Evolutionary conservation across 2,113 vertebrate species (phyloP).

Genomic region (Urocitellus parryii): DNA sequence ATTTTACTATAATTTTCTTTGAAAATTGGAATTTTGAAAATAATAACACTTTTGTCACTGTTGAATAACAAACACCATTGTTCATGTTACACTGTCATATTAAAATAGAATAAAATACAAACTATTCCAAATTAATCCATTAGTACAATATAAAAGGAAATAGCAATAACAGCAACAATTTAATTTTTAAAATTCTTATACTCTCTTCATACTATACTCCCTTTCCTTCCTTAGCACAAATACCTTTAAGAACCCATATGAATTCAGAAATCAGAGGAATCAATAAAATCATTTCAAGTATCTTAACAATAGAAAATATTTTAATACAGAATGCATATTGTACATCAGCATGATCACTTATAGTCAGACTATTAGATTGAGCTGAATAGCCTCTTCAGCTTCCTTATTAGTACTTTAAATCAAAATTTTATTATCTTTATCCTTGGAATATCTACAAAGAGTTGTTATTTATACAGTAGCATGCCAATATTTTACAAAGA

Average conservation of each 20-base stretch:
- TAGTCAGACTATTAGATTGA: background rate
- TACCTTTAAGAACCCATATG: background rate
- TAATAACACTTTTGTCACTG: slow-evolving; percentile 16
- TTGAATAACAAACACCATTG: slow-evolving; percentile 35
- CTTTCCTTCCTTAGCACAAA: background rate
- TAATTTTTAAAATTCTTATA: slow-evolving; percentile 6
- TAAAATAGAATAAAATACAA: slow-evolving; percentile 46
- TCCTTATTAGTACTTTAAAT: background rate
- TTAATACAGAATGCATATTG: background rate
- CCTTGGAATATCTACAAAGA: background rate
- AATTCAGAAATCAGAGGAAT: background rate
- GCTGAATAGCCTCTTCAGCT: background rate
- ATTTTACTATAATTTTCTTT: slow-evolving; percentile 9
- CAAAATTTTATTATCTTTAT: background rate
- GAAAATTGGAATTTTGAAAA: slow-evolving; percentile 37
- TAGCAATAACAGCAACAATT: background rate
- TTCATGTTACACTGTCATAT: background rate
- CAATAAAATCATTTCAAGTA: background rate
- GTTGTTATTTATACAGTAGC: background rate
- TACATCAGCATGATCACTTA: background rate
- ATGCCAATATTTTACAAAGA: background rate
- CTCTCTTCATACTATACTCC: background rate
- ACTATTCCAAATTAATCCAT: slow-evolving; percentile 47
- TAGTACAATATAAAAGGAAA: slow-evolving; percentile 27
- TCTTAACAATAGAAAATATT: background rate